Percentiles rank a stretch among this genome's conserved stretches.
Evolutionary conservation across 2,113 vertebrate genomes (phyloP).

Genomic region (Triplophysa tibetana): DNA sequence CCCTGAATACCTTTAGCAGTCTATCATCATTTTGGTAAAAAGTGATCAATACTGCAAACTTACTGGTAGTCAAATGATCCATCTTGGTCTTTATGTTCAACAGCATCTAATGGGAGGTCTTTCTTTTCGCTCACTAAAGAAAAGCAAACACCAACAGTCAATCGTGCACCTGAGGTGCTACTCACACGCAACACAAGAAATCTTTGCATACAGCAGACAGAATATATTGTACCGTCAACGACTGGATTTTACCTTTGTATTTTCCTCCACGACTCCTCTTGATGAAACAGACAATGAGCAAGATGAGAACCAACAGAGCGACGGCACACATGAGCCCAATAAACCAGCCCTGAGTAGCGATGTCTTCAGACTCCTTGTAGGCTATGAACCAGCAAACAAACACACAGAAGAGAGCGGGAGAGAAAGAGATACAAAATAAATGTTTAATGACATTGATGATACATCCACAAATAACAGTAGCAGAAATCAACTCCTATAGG

Average conservation of each 20-base stretch:
- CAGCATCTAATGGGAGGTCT: conserved; percentile 86
- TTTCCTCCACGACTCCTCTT: conserved; percentile 97
- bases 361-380: conserved; percentile 91
- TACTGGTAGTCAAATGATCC: conserved; percentile 98
- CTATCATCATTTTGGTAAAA: background rate
- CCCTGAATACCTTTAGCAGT: background rate
- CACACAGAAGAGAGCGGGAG: conserved; percentile 20
- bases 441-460: background rate
- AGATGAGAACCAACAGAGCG: conserved; percentile 93
- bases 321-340: conserved; percentile 98
- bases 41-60: conserved; percentile 45
- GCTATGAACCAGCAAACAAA: conserved; percentile 72
- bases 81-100: conserved; percentile 92
- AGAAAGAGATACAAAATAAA: conserved; percentile 32
- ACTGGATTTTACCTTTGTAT: conserved; percentile 82
- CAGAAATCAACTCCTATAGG: background rate
- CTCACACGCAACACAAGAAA: background rate
- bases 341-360: conserved; percentile 98
- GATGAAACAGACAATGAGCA: conserved; percentile 99
- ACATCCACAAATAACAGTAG: background rate
- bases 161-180: no score
- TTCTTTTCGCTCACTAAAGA: conserved; percentile 90
- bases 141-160: conserved; percentile 14
- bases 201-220: background rate
- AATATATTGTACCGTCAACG: background rate